Base-by-base conservation (phyloP, 2,888 invertebrate genomes). In the Oligia latruncula region DNA sequence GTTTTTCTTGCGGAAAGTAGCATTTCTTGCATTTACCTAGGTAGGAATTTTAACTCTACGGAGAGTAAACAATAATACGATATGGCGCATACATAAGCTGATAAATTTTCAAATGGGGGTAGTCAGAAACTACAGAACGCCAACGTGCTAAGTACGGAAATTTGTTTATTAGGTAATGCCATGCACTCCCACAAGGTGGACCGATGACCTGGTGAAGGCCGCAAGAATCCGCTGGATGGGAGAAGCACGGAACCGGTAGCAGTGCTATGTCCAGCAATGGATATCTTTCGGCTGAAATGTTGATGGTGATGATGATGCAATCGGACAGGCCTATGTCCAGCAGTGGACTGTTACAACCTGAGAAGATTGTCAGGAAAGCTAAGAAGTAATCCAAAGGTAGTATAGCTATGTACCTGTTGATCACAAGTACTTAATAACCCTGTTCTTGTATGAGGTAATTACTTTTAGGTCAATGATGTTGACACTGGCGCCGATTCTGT, bases 381-480 rank as follows among this genome's bases (percentile, higher is more conserved):
- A 71, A n/a, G 15, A 46, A 46, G 20, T 46, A 23, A 73, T 6
- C 11, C 52, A 43, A 43, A 64, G 9, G 6, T 64, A 49, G 20
- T 20, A 35, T 23, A 40, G 23, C 40, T 62, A 52, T 49, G 64
- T 68, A 60, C 73, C 20, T 15, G 60, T 68, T 68, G 5, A 40
- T 46, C 55, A 58, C 15, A 78, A 8, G 49, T 62, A 83, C 40
- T 60, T 9, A 68, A 49, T 65, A 82, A 76, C 46, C 58, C 73
- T 60, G 62, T 77, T 74, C 83, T 71, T 60, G 58, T 71, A 83
- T 46, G 83, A 60, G 78, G 62, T 71, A 40, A 62, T 86, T 67
- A 80, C 55, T 40, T 82, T 71, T 73, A 74, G 66, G 71, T 86
- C 74, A 83, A 86, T 71, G 62, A 73, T 74, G 64, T 83, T 40